Percentiles rank a stretch among this genome's conserved stretches.
Evolutionary conservation across 2,888 invertebrate species (phyloP).

Genomic region (Patella caerulea): DNA sequence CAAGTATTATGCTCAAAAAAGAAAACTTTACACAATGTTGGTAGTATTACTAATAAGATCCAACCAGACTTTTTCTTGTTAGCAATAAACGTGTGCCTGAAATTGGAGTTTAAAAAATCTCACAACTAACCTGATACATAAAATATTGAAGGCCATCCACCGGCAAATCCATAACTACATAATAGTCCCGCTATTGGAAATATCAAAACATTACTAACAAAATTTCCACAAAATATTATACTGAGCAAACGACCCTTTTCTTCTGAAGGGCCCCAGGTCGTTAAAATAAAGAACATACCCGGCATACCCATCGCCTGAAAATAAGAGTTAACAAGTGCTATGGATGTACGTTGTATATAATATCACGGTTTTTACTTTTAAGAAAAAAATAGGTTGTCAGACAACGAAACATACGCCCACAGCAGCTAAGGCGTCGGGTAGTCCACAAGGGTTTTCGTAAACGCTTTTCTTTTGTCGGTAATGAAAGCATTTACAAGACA

Average conservation of each 20-base stretch:
- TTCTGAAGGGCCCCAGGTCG: slow-evolving; percentile 88
- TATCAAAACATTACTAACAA: slow-evolving; percentile 89
- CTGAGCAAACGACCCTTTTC: slow-evolving; percentile 74
- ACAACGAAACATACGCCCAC: too few species aligned
- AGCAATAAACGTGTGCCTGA: neutral
- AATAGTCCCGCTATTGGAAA: slow-evolving; percentile 87
- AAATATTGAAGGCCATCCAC: slow-evolving; percentile 90
- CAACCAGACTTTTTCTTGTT: neutral
- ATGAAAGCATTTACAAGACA: too few species aligned
- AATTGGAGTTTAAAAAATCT: neutral
- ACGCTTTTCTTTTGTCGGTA: too few species aligned
- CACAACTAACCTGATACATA: slow-evolving; percentile 80
- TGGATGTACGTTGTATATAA: too few species aligned
- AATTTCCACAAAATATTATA: slow-evolving; percentile 78
- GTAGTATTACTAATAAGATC: neutral
- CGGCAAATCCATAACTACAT: slow-evolving; percentile 75
- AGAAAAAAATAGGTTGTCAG: too few species aligned
- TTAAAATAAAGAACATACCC: neutral
- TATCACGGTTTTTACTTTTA: too few species aligned
- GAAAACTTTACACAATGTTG: neutral
- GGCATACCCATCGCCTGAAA: neutral
- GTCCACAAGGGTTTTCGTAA: too few species aligned
- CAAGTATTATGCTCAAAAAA: neutral
- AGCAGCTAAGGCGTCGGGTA: too few species aligned
- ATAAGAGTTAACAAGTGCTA: too few species aligned